Conservation (phyloP, 2,113 vertebrate genomes). For the Poecile atricapillus region DNA sequence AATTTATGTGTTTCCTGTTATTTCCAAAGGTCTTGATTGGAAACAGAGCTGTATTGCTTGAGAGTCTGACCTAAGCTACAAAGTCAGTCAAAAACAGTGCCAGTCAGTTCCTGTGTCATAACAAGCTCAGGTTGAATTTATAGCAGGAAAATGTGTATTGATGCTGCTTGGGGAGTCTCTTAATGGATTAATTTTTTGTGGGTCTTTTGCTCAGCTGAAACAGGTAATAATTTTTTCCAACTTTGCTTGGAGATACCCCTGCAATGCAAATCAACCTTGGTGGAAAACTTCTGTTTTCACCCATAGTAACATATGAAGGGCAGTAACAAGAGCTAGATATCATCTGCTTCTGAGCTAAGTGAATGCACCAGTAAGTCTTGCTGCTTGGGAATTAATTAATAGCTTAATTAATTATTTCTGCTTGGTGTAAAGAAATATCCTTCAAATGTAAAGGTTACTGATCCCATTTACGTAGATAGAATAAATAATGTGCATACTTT, state of each 20-base stretch:
- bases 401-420: not conserved
- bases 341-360: not conserved
- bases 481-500: not conserved
- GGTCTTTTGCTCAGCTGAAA: not conserved
- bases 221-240: not conserved
- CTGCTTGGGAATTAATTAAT: constrained; percentile 1
- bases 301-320: too few species aligned
- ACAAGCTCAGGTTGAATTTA: not conserved
- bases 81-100: not conserved
- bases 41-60: not conserved
- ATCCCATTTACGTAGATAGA: not conserved
- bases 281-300: not conserved
- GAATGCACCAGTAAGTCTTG: not conserved
- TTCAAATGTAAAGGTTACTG: not conserved
- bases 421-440: not conserved
- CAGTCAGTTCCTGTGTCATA: not conserved
- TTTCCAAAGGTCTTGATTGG: not conserved
- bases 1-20: not conserved
- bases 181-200: not conserved
- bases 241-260: not conserved
- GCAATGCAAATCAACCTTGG: not conserved
- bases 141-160: not conserved
- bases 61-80: not conserved
- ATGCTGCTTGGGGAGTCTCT: not conserved
- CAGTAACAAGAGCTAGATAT: not conserved